phyloP scores from a whole-genome alignment of 2,888 invertebrate genomes.

The Trissonchulus latispiculum region DNA sequence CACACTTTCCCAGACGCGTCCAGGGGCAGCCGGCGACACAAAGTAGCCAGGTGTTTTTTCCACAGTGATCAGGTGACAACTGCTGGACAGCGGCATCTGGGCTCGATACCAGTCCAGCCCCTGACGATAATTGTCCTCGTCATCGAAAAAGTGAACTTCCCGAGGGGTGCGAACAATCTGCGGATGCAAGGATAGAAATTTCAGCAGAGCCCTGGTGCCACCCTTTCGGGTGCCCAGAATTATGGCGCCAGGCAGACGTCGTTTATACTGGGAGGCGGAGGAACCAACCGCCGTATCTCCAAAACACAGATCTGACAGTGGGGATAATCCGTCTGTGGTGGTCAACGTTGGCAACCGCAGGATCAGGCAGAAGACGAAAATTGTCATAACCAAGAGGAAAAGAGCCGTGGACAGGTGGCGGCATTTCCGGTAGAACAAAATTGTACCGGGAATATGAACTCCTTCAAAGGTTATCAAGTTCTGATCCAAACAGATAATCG shows the following conservation, averaged over 20 bases:
- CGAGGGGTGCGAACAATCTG: constrained; percentile 74
- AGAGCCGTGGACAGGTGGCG: too few relatives aligned
- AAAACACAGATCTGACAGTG: too few relatives aligned
- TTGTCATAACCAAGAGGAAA: too few relatives aligned
- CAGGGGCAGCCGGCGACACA: constrained; percentile 71
- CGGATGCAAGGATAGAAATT: constrained; percentile 82
- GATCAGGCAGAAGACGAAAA: too few relatives aligned
- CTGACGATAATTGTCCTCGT: constrained; percentile 64
- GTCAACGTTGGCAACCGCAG: too few relatives aligned
- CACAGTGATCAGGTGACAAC: constrained; percentile 75
- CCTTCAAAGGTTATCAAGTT: too few relatives aligned
- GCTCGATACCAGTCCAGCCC: constrained; percentile 77
- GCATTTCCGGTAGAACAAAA: too few relatives aligned
- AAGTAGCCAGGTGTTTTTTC: constrained; percentile 89
- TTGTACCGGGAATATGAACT: too few relatives aligned
- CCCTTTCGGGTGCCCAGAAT: constrained; percentile 92
- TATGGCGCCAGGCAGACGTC: constrained; percentile 46
- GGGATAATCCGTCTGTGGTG: too few relatives aligned
- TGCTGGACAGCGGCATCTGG: constrained; percentile 65
- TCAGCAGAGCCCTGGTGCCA: constrained; percentile 79
- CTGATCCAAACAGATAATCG: too few relatives aligned
- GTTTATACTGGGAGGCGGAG: too few relatives aligned
- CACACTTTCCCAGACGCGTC: constrained; percentile 63
- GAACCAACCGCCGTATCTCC: too few relatives aligned
- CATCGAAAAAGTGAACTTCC: constrained; percentile 93